Conservation (phyloP, 2,888 invertebrate genomes). For the Cepaea hortensis region DNA sequence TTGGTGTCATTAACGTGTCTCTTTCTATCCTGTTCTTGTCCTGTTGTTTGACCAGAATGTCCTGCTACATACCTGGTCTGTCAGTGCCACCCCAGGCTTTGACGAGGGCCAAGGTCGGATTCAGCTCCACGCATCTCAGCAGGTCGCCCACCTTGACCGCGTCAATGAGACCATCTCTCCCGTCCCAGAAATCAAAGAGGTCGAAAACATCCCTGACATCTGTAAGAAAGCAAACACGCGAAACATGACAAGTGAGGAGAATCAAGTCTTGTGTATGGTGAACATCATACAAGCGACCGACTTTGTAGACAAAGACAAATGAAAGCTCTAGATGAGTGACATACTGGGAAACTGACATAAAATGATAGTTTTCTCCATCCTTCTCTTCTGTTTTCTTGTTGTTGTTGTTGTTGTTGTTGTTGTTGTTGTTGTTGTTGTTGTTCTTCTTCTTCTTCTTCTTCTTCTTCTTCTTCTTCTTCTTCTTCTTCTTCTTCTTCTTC, state of each 20-base stretch:
- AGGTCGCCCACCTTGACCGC: constrained; percentile 72
- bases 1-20: too few relatives aligned
- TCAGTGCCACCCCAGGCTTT: constrained; percentile 68
- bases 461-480: too few relatives aligned
- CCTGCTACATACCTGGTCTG: constrained; percentile 58
- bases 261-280: background rate
- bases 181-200: constrained; percentile 74
- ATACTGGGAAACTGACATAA: background rate
- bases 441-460: too few relatives aligned
- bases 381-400: too few relatives aligned
- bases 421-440: too few relatives aligned
- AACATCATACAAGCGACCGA: background rate
- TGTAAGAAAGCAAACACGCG: background rate
- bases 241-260: background rate
- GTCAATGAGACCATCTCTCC: constrained; percentile 72
- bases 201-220: constrained; percentile 69
- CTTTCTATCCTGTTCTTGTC: too few relatives aligned
- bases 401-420: too few relatives aligned
- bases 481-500: too few relatives aligned
- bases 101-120: constrained; percentile 64
- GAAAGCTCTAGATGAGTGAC: too few relatives aligned
- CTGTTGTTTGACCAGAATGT: too few relatives aligned
- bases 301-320: background rate
- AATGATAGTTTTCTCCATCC: background rate
- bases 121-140: constrained; percentile 69